Evolutionary conservation across 2,113 vertebrate genomes (phyloP), one percentile per base, ranked within the genome.

Genomic region (Peromyscus leucopus): DNA sequence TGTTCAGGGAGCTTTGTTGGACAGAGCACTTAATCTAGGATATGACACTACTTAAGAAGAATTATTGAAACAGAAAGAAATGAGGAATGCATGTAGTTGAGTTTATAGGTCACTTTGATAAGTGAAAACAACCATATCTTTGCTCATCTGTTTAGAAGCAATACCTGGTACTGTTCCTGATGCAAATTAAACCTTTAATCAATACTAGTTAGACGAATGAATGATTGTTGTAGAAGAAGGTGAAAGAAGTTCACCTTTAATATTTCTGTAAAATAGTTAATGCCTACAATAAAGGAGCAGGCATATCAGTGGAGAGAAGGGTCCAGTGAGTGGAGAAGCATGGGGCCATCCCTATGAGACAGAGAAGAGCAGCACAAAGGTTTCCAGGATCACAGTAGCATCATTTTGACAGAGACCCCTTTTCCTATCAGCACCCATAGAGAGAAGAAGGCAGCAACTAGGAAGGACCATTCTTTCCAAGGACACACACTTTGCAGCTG

Each of bases 241-340:
- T 85, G 16, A 51, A 42, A 36, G 76, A 28, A 69, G 39, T 55
- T 93, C 75, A 80, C 42, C 16, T 83, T 93, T 39, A 82, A 33
- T 82, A 89, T 94, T n/a, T 93, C 72, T 93, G 59, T 89, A 51
- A 95, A 78, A 61, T 74, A 71, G 42, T 83, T 90, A 82, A 79
- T 17, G 33, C 90, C 24, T 69, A n/a, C 15, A 86, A 21, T 48
- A 57, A 69, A 87, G 2, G 51, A 12, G 39, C 24, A 61, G 7
- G 4, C 28, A 46, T 36, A 10, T 7, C 9, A 3, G 12, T 87
- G 17, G 39, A 61, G 63, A 22, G 82, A 89, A 65, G 11, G 12
- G 5, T 22, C 51, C 51, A 31, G 5, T 17, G 33, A 7, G 16
- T 9, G 28, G 15, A 84, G 11, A 80, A 57, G 21, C 78, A 42